Evolutionary conservation across 2,797 vertebrate species (phyloP), one percentile per base, ranked within the genome.

Genomic region (Paedocypris micromegethes): DNA sequence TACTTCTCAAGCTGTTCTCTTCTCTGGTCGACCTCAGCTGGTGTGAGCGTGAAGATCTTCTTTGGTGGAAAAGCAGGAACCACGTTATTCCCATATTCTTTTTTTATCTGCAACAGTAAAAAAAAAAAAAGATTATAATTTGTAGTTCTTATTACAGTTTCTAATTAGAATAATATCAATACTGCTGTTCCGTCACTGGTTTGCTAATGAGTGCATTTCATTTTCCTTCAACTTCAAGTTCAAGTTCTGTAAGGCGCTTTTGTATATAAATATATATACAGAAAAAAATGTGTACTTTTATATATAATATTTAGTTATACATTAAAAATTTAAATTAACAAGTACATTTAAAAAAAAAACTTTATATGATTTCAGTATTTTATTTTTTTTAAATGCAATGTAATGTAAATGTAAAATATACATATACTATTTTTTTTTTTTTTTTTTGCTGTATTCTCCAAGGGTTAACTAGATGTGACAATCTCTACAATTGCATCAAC

Each of bases 1-100:
- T 99, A 99, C 72, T 98, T 98, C 88, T 98, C 96, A 81, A 99
- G 87, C 87, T 93, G 96, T 64, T 98, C 96, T 75, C 97, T 85
- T 42, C 96, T 90, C 82, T 98, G 95, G 77, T 99, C 96, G 2
- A 98, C 93, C 84, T 99, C 95, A 0, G 90, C 91, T 0, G 94
- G 91, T 1, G 95, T 98, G 72, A 98, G 90, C 0, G 95, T 96
- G 86, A 98, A 98, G 82, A 99, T 93, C 88, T 98, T 98, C 89
- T 99, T 99, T 5, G 96, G 97, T 39, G 97, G 97, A 79, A 99
- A 98, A 41, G 92, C 82, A 38, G 95, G 96, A 58, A 96, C 93
- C 79, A 98, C 92, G 0, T 94, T 95, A 80, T 91, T 88, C 0
- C 95, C 95, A 80, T 96, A 98, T 78, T 98, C 95, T 66, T 96